Percentiles rank a stretch among this genome's conserved stretches.
Conservation (phyloP, 2,888 invertebrate species). For the Nysson spinosus region DNA sequence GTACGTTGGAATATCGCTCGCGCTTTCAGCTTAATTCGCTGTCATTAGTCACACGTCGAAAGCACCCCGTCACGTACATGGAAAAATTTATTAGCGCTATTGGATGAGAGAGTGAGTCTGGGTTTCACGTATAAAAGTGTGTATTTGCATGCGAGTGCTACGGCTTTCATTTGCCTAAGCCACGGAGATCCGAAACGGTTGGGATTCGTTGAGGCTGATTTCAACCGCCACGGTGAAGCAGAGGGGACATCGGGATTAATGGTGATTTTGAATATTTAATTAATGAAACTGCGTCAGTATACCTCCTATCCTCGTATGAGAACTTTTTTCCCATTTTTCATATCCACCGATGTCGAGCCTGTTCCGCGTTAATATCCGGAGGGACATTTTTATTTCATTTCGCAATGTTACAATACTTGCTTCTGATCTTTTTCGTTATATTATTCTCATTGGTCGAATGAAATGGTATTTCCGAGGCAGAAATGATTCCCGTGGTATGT, state of each 20-base stretch:
- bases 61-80: constrained; percentile 31
- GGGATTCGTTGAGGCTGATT: constrained; percentile 61
- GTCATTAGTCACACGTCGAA: constrained; percentile 64
- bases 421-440: no score
- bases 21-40: constrained; percentile 59
- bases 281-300: constrained; percentile 54
- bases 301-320: not conserved
- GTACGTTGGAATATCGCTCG: constrained; percentile 37
- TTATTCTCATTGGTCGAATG: not conserved
- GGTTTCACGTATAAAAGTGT: constrained; percentile 58
- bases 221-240: constrained; percentile 41
- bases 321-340: constrained; percentile 3
- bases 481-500: constrained; percentile 23
- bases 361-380: no score
- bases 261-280: constrained; percentile 69
- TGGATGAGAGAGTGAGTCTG: no score
- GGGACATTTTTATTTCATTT: no score
- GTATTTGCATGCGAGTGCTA: constrained; percentile 62
- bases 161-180: constrained; percentile 69
- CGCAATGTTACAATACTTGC: no score
- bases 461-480: constrained; percentile 22
- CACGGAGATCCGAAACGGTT: constrained; percentile 56
- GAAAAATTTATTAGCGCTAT: constrained; percentile 64
- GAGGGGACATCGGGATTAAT: constrained; percentile 54
- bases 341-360: not conserved